A percentile compares a stretch with the other conserved stretches of the same genome.
Conservation (phyloP, 2,113 vertebrate genomes). For the Neotragus moschatus region DNA sequence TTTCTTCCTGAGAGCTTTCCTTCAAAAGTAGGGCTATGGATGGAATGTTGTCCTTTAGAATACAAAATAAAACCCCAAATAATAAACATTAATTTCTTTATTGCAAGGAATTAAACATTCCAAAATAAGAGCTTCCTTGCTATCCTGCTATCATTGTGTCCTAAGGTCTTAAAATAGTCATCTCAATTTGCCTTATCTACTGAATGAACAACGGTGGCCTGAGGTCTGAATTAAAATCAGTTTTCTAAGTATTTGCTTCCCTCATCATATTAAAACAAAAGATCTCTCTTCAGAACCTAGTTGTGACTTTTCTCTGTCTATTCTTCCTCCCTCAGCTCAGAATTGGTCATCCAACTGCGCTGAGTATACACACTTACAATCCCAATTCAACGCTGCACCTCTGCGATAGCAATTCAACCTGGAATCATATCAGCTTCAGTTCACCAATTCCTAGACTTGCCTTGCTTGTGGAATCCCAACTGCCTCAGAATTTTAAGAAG, state of each 20-base stretch:
- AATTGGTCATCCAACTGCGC: neutral
- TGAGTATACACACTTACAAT: neutral
- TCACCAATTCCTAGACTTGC: neutral
- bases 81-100: neutral
- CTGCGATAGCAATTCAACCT: neutral
- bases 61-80: neutral
- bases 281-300: neutral
- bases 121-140: neutral
- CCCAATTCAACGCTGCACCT: neutral
- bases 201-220: neutral
- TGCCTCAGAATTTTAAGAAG: neutral
- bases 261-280: neutral
- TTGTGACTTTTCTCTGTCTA: neutral
- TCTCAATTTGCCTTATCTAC: neutral
- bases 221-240: neutral
- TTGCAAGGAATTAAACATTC: neutral
- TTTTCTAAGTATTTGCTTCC: neutral
- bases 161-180: neutral
- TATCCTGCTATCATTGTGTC: neutral
- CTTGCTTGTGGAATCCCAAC: neutral
- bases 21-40: neutral
- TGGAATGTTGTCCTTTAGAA: neutral
- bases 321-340: neutral
- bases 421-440: neutral
- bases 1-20: neutral